A percentile compares a stretch with the other conserved stretches of the same genome.
Conservation (phyloP, 1,140 invertebrate species). For the Geopemphigus sp. region DNA sequence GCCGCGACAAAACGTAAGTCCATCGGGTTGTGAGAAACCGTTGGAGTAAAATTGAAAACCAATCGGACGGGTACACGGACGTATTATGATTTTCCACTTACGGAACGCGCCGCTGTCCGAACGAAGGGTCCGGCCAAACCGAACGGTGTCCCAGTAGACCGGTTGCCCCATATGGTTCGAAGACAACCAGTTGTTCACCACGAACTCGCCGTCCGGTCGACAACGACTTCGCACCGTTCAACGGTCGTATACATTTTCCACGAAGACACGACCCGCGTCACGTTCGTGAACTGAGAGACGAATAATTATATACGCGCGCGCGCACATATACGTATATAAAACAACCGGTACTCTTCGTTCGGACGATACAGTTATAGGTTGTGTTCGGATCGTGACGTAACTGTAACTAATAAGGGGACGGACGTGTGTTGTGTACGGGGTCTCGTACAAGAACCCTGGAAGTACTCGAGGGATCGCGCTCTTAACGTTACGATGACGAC, state of each 20-base stretch:
- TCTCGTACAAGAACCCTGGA: not conserved
- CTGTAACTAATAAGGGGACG: not conserved
- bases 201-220: not conserved
- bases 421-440: not conserved
- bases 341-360: not conserved
- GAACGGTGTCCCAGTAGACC: constrained; percentile 17
- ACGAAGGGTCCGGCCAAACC: not conserved
- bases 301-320: too few species aligned
- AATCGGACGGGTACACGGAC: too few species aligned
- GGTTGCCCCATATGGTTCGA: not conserved
- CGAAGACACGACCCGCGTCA: not conserved
- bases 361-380: not conserved
- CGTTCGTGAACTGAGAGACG: not conserved
- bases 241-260: not conserved
- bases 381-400: not conserved
- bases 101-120: too few species aligned
- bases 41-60: too few species aligned
- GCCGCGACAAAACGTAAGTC: too few species aligned
- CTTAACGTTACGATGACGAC: too few species aligned
- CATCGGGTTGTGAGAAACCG: too few species aligned
- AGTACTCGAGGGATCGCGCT: too few species aligned
- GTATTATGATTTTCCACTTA: not conserved
- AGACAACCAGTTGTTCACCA: constrained; percentile 14
- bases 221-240: not conserved
- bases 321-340: too few species aligned